Conservation (phyloP, 35 echinoderm and acorn worm species). For the Eucidaris tribuloides region DNA sequence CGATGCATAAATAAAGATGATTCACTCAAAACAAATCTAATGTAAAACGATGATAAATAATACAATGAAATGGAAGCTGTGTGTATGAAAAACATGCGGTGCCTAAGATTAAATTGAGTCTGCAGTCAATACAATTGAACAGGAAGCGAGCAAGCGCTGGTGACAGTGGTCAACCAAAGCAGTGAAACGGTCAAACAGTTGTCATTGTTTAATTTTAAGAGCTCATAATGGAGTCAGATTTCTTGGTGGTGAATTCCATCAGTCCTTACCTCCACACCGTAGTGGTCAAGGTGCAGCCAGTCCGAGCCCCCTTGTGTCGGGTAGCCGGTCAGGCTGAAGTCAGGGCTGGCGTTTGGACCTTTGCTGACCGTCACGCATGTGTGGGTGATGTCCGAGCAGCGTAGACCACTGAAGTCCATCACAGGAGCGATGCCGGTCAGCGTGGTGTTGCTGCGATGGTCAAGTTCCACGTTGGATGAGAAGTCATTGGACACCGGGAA, state of each 20-base stretch:
- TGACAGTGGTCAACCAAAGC: too few relatives aligned
- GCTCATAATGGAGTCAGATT: neutral
- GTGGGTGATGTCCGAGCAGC: slow-evolving; percentile 39
- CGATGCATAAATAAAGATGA: too few relatives aligned
- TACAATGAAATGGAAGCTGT: too few relatives aligned
- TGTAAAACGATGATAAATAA: too few relatives aligned
- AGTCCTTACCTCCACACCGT: slow-evolving; percentile 11
- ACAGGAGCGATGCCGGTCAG: slow-evolving; percentile 11
- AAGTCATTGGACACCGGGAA: neutral
- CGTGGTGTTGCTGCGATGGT: neutral
- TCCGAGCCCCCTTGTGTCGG: neutral
- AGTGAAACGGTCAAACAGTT: too few relatives aligned
- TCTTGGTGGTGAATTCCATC: neutral
- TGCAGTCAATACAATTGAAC: too few relatives aligned
- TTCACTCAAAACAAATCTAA: too few relatives aligned
- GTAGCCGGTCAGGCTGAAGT: slow-evolving; percentile 23
- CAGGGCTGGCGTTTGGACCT: slow-evolving; percentile 20
- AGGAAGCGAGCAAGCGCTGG: too few relatives aligned
- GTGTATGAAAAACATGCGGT: too few relatives aligned
- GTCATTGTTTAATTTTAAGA: neutral
- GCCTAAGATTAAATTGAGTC: too few relatives aligned
- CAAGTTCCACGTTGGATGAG: neutral
- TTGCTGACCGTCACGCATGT: slow-evolving; percentile 46
- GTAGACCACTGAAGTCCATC: slow-evolving; percentile 10
- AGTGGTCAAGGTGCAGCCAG: neutral